A percentile compares a stretch with the other conserved stretches of the same genome.
Conservation (phyloP, 1,140 invertebrate species). For the Drosophila bipectinata region DNA sequence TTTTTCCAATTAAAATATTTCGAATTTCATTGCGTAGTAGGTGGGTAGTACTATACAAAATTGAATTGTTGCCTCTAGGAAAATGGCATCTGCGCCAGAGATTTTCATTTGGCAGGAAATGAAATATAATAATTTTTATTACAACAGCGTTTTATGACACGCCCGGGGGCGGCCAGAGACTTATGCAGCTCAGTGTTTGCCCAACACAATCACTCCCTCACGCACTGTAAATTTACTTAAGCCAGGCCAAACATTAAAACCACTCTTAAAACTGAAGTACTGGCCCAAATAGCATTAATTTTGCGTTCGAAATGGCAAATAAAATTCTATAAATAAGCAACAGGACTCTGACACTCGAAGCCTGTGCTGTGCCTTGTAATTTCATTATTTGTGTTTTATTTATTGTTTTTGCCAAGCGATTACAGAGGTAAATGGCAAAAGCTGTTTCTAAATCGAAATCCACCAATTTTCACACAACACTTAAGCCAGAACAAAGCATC, state of each 20-base stretch:
- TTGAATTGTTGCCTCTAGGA: conserved; percentile 57
- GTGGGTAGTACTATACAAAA: conserved; percentile 19
- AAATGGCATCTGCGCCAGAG: conserved; percentile 49
- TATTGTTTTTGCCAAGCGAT: background rate
- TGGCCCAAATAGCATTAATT: conserved; percentile 32
- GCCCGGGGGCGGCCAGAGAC: conserved; percentile 28
- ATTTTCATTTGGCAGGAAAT: conserved; percentile 36
- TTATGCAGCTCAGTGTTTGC: conserved; percentile 23
- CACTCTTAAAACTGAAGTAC: conserved; percentile 32
- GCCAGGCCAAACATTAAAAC: conserved; percentile 35
- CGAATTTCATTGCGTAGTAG: conserved; percentile 34
- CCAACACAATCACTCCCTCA: conserved; percentile 18
- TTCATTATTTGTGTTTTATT: background rate
- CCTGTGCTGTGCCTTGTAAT: background rate
- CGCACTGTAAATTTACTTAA: conserved; percentile 58
- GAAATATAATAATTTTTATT: conserved; percentile 33
- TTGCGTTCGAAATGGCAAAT: conserved; percentile 22
- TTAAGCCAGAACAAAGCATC: conserved; percentile 27
- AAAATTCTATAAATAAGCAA: conserved; percentile 9
- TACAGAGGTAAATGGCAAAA: background rate
- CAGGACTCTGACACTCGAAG: background rate
- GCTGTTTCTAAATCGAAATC: conserved; percentile 20
- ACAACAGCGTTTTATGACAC: conserved; percentile 49
- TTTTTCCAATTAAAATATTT: conserved; percentile 71
- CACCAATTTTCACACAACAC: conserved; percentile 30